Evolutionary conservation across 2,888 invertebrate genomes (phyloP), one percentile per base, ranked within the genome.

Genomic region (Drosophila falleni): DNA sequence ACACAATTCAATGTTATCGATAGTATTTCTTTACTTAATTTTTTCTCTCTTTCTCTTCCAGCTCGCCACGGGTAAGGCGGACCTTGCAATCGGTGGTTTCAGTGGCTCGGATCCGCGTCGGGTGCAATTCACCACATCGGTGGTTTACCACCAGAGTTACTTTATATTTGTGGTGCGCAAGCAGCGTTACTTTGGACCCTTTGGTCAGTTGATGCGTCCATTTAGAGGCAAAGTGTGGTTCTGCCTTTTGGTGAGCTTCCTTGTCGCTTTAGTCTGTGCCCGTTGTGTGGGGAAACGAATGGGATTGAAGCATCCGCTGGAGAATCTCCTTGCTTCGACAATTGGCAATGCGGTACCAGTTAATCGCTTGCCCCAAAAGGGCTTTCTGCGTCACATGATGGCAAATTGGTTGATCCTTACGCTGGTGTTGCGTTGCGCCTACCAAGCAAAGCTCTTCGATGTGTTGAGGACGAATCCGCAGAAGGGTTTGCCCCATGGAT

Each of bases 391-490:
- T 0, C 87, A 85, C 15, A 51, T 91, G 9, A 35, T 92, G 3
- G 69, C 81, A 50, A 50, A 78, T 9, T 91, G 91, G 92, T 46
- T 92, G 9, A 35, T 91, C 0, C 62, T 80, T 2, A 82, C 89
- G 0, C 55, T 91, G 3, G 79, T 92, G 10, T 47, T 92, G 33
- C 90, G 92, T 2, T 88, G 85, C 41, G 90, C 91, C 31, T 92
- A 92, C 54, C 91, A 92, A 70, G 91, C 90, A 1, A 90, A 91
- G n/a, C 44, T 91, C 31, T 91, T 89, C 47, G 89, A 91, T 23
- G 80, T 89, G 16, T 64, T 91, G 55, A 89, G 91, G 8, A 61
- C 73, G 23, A 74, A 78, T 0, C 65, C 59, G 5, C 75, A 80
- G 8, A 51, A 68, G 4, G 72, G 69, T 3, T 29, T 87, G 62